Percentiles rank a stretch among this genome's conserved stretches.
Conservation (phyloP, 2,113 vertebrate genomes). For the Neolamprologus caudopunctatus region DNA sequence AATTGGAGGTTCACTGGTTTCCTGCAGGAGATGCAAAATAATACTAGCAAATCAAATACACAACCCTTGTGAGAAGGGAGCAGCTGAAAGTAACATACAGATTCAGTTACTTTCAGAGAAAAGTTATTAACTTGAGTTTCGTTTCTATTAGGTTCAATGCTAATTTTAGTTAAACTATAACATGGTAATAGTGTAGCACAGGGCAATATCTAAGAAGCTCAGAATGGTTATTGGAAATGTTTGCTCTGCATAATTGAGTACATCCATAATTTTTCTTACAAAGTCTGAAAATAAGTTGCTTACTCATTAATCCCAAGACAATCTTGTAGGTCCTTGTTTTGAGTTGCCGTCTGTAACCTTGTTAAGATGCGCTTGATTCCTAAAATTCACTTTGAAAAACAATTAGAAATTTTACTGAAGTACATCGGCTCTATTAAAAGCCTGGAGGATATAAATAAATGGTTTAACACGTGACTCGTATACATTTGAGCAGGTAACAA, state of each 20-base stretch:
- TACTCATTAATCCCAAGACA: background rate
- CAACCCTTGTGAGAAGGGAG: background rate
- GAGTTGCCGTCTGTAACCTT: fast-evolving
- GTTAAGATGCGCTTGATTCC: background rate
- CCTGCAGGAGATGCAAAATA: background rate
- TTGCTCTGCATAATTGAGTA: background rate
- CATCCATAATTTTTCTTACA: background rate
- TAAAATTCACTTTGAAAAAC: background rate
- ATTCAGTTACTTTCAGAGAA: background rate
- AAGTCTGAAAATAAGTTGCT: background rate
- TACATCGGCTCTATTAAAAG: too few species aligned
- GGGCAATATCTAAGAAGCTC: background rate
- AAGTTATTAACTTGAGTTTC: background rate
- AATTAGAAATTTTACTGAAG: fast-evolving
- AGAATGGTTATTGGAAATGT: background rate
- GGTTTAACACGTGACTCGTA: too few species aligned
- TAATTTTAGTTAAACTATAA: background rate
- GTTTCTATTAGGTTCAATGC: background rate
- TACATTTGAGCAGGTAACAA: too few species aligned
- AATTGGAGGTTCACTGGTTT: background rate
- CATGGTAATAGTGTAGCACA: background rate
- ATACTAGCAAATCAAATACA: background rate
- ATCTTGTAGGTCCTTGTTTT: background rate
- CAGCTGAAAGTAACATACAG: background rate
- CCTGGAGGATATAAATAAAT: too few species aligned